These are phyloP conservation scores for Montipora foliosa DNA, from an alignment of 64 coral and sea anemone genomes.

Conservation along the genomic window DNA sequence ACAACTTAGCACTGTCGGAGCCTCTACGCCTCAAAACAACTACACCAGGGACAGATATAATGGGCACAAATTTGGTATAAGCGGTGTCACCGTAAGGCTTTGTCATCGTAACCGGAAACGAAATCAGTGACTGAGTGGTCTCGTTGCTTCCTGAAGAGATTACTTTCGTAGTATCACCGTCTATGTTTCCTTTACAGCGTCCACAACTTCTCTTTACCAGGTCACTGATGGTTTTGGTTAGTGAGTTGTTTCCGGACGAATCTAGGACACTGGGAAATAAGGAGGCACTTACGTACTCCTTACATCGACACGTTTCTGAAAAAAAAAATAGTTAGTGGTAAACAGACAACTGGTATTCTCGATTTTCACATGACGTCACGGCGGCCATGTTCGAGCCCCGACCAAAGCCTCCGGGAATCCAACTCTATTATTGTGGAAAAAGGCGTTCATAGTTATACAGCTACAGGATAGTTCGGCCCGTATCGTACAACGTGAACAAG, in stretches of 20 bases:
- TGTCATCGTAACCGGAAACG: slow-evolving; percentile 18
- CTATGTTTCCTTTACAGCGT: neutral
- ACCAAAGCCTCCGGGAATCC: no score
- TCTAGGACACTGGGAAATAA: neutral
- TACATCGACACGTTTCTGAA: slow-evolving; percentile 34
- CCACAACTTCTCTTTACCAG: slow-evolving; percentile 4
- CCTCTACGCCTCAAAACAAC: neutral
- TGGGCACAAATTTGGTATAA: slow-evolving; percentile 31
- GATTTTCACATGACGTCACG: no score
- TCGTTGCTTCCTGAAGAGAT: neutral
- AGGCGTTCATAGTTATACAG: no score
- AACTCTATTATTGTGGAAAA: no score
- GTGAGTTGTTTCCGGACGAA: neutral
- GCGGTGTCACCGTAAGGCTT: slow-evolving; percentile 12
- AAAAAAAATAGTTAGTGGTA: neutral
- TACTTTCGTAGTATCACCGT: neutral
- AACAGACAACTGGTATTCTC: no score
- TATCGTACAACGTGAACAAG: no score
- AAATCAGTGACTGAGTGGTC: neutral
- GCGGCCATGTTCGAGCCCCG: no score
- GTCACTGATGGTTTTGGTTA: neutral
- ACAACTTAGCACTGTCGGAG: neutral
- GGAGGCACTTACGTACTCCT: neutral
- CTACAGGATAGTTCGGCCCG: no score
- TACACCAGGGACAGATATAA: slow-evolving; percentile 6